phyloP scores from a whole-genome alignment of 1,140 invertebrate species.

The Papilio aristodemus region DNA sequence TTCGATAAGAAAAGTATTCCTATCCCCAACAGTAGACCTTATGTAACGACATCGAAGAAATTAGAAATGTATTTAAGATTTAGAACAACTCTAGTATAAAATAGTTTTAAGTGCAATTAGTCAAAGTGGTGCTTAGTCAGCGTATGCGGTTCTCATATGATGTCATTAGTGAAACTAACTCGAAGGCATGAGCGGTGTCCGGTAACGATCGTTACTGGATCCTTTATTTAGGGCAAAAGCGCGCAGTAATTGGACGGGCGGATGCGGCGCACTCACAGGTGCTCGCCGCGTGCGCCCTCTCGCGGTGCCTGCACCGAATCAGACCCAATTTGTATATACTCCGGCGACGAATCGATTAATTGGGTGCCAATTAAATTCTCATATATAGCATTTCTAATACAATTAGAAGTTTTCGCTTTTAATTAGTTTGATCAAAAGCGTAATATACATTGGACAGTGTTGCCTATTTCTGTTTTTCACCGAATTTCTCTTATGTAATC shows the following conservation, averaged over 20 bases:
- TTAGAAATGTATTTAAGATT: background rate
- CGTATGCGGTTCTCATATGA: conserved; percentile 36
- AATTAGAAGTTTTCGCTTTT: background rate
- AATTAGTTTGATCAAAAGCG: background rate
- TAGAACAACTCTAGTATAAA: background rate
- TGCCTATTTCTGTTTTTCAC: background rate
- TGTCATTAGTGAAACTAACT: conserved; percentile 58
- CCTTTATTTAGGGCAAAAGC: conserved; percentile 68
- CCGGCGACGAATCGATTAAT: conserved; percentile 64
- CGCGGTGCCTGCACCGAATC: conserved; percentile 59
- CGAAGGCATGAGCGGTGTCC: conserved; percentile 56
- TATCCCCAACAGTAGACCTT: no score
- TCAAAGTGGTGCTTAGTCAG: conserved; percentile 21
- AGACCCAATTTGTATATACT: conserved; percentile 70
- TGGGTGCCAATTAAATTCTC: conserved; percentile 48
- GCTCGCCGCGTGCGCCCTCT: conserved; percentile 60
- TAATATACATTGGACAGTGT: no score
- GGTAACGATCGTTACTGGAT: conserved; percentile 59
- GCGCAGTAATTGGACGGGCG: conserved; percentile 68
- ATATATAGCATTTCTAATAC: background rate
- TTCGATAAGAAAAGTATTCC: no score
- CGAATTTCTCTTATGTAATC: background rate
- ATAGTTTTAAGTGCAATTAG: conserved; percentile 11
- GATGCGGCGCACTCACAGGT: conserved; percentile 69
- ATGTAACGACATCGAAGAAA: background rate